phyloP scores from a whole-genome alignment of 2,113 vertebrate species.

The Chamaetylas fuelleborni region DNA sequence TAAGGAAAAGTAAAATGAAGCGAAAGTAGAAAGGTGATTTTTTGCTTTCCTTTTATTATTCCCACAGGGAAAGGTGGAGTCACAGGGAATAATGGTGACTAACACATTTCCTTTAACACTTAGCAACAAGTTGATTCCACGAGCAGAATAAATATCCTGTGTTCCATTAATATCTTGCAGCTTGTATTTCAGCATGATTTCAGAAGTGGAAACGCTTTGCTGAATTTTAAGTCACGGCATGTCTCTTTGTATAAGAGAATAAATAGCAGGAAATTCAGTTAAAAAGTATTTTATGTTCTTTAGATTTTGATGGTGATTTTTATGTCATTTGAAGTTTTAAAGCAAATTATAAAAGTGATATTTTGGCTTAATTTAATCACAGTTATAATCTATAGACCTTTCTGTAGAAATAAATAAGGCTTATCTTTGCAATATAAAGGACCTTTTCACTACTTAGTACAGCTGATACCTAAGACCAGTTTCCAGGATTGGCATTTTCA shows the following conservation, averaged over 20 bases:
- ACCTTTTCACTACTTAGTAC: not conserved
- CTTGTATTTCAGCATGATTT: not conserved
- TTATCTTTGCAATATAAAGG: not conserved
- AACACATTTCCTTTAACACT: not conserved
- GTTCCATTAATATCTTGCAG: not conserved
- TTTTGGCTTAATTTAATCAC: not conserved
- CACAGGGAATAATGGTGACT: not conserved
- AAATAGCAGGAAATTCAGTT: not conserved
- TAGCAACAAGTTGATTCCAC: not conserved
- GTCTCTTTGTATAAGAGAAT: not conserved
- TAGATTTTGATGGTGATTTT: not conserved
- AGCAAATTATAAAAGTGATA: not conserved
- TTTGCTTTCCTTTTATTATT: conserved; percentile 4
- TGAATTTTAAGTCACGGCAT: not conserved
- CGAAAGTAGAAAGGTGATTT: not conserved
- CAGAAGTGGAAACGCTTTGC: not conserved
- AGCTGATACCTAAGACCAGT: not conserved
- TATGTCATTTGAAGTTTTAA: not conserved
- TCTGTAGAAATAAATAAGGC: not conserved
- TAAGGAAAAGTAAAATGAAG: not conserved
- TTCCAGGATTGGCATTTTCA: not conserved
- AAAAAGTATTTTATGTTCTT: not conserved
- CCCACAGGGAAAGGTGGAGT: conserved; percentile 22
- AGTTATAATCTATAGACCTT: not conserved
- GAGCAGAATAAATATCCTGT: not conserved